Base-by-base conservation (phyloP, 2,888 invertebrate species). In the Tribolium freemani region DNA sequence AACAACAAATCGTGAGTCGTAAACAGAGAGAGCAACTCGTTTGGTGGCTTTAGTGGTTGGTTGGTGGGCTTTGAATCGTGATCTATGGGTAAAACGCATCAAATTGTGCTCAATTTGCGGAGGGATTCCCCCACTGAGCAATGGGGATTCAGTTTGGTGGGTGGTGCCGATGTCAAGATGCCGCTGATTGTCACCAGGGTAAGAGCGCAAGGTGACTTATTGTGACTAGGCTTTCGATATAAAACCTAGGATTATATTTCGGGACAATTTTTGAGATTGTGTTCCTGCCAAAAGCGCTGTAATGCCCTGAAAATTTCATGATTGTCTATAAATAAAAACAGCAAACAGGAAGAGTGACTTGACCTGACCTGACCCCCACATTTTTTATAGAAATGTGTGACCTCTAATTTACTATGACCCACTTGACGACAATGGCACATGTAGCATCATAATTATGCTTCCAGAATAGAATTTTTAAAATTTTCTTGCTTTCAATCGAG, bases 141-240 rank as follows among this genome's bases (percentile, higher is more conserved):
- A 83, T 96, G 96, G 96, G 96, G 96, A 72, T 93, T 96, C 82
- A 91, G 96, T 81, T 90, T 96, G 79, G 94, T 94, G 77, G 96
- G 96, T 80, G 96, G 96, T 80, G 90, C 93, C 77, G 96, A 96
- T 89, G 91, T 95, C 83, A 93, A 94, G 84, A 92, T 94, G 61
- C 96, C 96, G 75, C 90, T 96, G 85, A 93, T 96, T 86, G 93
- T 96, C 86, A 96, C 96, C 78, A 93, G 93, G 92, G 96, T 96
- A 92, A 90, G 89, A 10, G 58, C 11, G 8, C 31, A 16, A 50
- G 31, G 54, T 54, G 54, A 66, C 54, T 26, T 26, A 2, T 16
- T 26, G 26, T 16, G 16, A 16, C 16, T 16, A 2, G 16, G 16
- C 16, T 16, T 16, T 16, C 16, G 16, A 16, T 16, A 16, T 2